Conservation (phyloP, 2,888 invertebrate species). For the Drosophila neonasuta region DNA sequence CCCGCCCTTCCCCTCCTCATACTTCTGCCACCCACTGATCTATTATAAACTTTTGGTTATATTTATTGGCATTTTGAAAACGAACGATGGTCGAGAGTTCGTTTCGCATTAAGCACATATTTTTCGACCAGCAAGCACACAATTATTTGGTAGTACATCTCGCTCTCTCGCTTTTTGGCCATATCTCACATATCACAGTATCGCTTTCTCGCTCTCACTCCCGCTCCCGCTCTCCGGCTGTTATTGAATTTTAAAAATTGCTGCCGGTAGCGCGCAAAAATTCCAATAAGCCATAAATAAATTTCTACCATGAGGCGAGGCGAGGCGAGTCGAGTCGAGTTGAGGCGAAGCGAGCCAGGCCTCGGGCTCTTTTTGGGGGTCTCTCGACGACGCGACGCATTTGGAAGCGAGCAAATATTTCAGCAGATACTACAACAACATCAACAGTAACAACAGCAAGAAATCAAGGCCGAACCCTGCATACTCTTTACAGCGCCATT, state of each 20-base stretch:
- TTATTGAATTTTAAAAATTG: slow-evolving; percentile 74
- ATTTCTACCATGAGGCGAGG: slow-evolving; percentile 69
- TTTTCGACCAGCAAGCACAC: slow-evolving; percentile 48
- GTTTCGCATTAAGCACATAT: slow-evolving; percentile 31
- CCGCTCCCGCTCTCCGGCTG: slow-evolving; percentile 36
- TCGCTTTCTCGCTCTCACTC: slow-evolving; percentile 32
- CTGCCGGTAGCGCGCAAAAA: slow-evolving; percentile 76
- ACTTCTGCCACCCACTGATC: slow-evolving; percentile 8
- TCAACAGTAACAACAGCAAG: background rate
- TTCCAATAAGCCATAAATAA: slow-evolving; percentile 79
- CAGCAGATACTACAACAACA: slow-evolving; percentile 21
- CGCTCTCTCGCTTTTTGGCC: slow-evolving; percentile 3
- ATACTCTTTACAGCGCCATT: slow-evolving; percentile 35
- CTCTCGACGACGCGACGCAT: slow-evolving; percentile 43
- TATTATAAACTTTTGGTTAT: slow-evolving; percentile 19
- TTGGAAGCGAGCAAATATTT: slow-evolving; percentile 57
- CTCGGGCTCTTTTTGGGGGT: slow-evolving; percentile 65
- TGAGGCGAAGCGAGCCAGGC: slow-evolving; percentile 72
- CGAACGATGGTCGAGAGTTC: slow-evolving; percentile 9
- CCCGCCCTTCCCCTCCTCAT: background rate
- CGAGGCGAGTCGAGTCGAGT: background rate
- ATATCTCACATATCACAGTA: slow-evolving; percentile 11
- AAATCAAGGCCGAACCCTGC: slow-evolving; percentile 46
- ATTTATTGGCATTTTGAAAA: slow-evolving; percentile 53
- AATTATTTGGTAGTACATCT: slow-evolving; percentile 50